Base-by-base conservation (phyloP, 2,888 invertebrate species). In the Heliconius sara region DNA sequence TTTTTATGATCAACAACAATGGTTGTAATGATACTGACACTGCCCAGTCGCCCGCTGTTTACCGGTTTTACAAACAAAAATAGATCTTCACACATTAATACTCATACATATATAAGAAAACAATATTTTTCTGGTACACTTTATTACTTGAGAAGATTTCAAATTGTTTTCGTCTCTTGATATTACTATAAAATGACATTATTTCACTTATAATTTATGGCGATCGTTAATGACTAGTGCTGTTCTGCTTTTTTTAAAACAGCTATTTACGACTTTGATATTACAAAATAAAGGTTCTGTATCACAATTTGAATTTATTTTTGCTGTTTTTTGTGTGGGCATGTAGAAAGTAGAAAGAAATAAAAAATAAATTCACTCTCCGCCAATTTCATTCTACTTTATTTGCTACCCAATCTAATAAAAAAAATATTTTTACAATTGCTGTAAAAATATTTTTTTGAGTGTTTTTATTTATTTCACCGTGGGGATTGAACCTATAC, bases 1-100 rank as follows among this genome's bases (percentile, higher is more conserved):
- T 39, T 60, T 73, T 73, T 73, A 73, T 60, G 39, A 60, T 60
- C 60, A 73, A 73, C 73, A 60, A 73, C 60, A 73, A 73, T 73
- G 60, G 13, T 12, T 34, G 72, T 73, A 73, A 60, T 9, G 16
- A 16, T n/a, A 7, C 57, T 60, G 60, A 73, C 73, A 60, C 73
- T 60, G 57, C 34, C 9, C 73, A 73, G 73, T 73, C 60, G 57
- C 22, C 57, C 12, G 27, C n/a, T 73, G 60, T 60, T 73, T 39
- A 73, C 19, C n/a, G n/a, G 34, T 57, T 30, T 73, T 73, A 30
- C n/a, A 60, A 73, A 75, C 75, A 65, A 65, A 75, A 75, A 75
- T 75, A 75, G 63, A 60, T 30, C 13, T n/a, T 72, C 4, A 72
- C 30, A 65, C 27, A 27, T 65, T 16, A n/a, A 65, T 27, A 65